A percentile compares a stretch with the other conserved stretches of the same genome.
Conservation (phyloP, 1,140 invertebrate genomes). For the Macrostomum lignano region DNA sequence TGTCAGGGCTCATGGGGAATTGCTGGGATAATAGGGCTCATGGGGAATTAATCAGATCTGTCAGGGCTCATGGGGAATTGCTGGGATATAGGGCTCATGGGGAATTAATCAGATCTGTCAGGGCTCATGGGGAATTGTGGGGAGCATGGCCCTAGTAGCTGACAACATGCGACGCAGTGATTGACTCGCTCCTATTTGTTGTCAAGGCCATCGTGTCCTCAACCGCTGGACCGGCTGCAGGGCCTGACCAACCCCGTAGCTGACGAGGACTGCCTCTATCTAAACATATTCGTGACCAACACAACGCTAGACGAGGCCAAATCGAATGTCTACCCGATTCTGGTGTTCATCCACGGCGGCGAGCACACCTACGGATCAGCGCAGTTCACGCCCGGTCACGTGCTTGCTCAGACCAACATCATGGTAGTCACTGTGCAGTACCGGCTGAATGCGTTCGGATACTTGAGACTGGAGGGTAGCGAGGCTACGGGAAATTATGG, state of each 20-base stretch:
- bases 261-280: constrained; percentile 11
- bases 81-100: no score
- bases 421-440: constrained; percentile 24
- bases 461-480: constrained; percentile 9
- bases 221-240: not conserved
- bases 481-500: constrained; percentile 9
- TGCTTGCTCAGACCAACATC: constrained; percentile 13
- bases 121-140: no score
- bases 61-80: no score
- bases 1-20: no score
- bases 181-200: no score
- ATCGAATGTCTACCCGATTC: constrained; percentile 7
- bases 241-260: not conserved
- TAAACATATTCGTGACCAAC: constrained; percentile 10
- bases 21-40: no score
- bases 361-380: constrained; percentile 7
- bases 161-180: no score
- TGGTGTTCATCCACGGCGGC: constrained; percentile 11
- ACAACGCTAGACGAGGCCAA: not conserved
- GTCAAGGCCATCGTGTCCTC: constrained; percentile 9
- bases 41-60: no score
- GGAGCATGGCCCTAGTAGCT: no score
- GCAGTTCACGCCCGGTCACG: constrained; percentile 8
- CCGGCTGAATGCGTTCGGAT: constrained; percentile 15
- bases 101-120: no score